Percentiles rank a stretch among this genome's conserved stretches.
Conservation (phyloP, 2,888 invertebrate genomes). For the Drosophila ezoana region DNA sequence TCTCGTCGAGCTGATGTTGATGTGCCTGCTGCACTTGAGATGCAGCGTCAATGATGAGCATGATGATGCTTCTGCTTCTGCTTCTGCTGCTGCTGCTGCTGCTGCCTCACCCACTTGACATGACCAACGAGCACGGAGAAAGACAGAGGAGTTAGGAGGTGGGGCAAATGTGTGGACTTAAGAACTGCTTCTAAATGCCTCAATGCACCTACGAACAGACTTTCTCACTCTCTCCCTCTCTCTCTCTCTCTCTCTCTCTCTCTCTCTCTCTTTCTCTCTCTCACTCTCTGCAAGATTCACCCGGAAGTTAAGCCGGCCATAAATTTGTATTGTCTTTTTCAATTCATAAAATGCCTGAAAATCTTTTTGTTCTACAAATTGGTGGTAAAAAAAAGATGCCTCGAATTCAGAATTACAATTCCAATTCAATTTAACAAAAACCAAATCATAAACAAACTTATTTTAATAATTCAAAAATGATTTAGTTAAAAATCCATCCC, state of each 20-base stretch:
- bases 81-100: constrained; percentile 10
- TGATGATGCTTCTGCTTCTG: constrained; percentile 21
- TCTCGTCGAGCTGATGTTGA: constrained; percentile 47
- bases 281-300: not conserved
- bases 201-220: constrained; percentile 1
- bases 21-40: constrained; percentile 50
- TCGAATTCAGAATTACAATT: too few species aligned
- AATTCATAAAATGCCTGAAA: constrained; percentile 3
- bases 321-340: constrained; percentile 18
- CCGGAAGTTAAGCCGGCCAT: constrained; percentile 16
- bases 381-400: too few species aligned
- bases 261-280: too few species aligned
- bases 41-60: constrained; percentile 46
- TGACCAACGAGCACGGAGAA: constrained; percentile 3
- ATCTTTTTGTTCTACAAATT: not conserved
- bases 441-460: too few species aligned
- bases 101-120: constrained; percentile 48
- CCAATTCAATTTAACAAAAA: too few species aligned
- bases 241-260: not conserved
- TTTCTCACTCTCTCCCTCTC: not conserved
- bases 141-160: not conserved
- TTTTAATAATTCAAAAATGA: too few species aligned
- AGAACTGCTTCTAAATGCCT: not conserved
- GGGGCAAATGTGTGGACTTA: not conserved
- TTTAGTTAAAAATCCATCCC: too few species aligned